phyloP scores from a whole-genome alignment of 2,113 vertebrate species.

The Cephalophus harveyi region DNA sequence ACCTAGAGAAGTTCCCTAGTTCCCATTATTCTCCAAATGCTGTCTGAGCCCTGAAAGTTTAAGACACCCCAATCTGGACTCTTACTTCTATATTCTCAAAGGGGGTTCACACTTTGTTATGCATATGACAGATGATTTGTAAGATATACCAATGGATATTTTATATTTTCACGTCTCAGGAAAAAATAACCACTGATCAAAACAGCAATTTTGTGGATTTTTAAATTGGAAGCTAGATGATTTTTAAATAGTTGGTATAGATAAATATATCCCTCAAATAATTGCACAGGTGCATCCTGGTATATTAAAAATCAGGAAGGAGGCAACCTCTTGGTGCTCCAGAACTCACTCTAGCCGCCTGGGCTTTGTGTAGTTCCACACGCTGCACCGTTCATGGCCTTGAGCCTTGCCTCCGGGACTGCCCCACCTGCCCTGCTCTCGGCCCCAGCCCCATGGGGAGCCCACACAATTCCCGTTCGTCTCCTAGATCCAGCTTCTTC shows the following conservation, averaged over 20 bases:
- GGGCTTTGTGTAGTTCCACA: neutral
- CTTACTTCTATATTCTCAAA: neutral
- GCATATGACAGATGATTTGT: neutral
- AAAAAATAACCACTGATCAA: neutral
- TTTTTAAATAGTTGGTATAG: slow-evolving; percentile 12
- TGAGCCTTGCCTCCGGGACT: neutral
- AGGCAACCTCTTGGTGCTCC: neutral
- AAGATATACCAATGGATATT: neutral
- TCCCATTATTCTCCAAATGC: neutral
- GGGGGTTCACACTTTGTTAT: neutral
- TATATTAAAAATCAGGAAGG: neutral
- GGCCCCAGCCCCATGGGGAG: rapidly evolving
- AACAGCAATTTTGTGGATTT: neutral
- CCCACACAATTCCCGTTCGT: too few relatives aligned
- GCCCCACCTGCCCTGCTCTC: rapidly evolving
- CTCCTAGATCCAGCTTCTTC: neutral
- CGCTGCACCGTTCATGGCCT: too few relatives aligned
- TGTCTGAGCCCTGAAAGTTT: rapidly evolving
- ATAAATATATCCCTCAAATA: neutral
- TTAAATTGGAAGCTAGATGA: neutral
- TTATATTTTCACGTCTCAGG: neutral
- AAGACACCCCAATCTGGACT: neutral
- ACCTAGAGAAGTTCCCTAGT: neutral
- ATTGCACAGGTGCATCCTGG: neutral
- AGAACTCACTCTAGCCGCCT: neutral